phyloP scores from a whole-genome alignment of 2,888 invertebrate species.

The Pyrocoelia pectoralis region DNA sequence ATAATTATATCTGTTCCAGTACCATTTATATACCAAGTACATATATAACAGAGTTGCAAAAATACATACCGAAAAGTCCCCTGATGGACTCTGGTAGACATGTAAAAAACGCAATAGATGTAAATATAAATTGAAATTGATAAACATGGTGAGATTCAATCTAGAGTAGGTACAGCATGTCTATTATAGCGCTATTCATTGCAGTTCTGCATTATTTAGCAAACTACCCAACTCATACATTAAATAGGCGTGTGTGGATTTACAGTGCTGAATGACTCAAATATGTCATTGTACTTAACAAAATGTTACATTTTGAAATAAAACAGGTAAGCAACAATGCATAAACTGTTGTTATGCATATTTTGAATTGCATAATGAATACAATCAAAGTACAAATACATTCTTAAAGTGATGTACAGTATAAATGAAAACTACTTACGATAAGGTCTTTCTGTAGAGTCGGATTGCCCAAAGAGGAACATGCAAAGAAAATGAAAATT shows the following conservation, averaged over 20 bases:
- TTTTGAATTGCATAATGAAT: neutral
- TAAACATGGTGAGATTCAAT: too few species aligned
- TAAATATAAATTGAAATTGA: too few species aligned
- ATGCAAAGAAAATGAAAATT: slow-evolving; percentile 56
- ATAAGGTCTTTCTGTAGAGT: slow-evolving; percentile 60
- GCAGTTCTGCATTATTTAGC: too few species aligned
- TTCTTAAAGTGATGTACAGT: slow-evolving; percentile 5
- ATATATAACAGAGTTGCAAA: slow-evolving; percentile 23
- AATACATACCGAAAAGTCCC: slow-evolving; percentile 63
- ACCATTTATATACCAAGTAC: slow-evolving; percentile 23
- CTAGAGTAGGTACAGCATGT: too few species aligned
- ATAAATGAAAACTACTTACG: slow-evolving; percentile 54
- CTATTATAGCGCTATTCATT: too few species aligned
- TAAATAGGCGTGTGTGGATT: too few species aligned
- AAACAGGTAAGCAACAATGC: too few species aligned
- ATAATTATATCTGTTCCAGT: slow-evolving; percentile 11
- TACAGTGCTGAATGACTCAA: too few species aligned
- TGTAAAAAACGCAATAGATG: slow-evolving; percentile 60
- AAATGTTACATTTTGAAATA: too few species aligned
- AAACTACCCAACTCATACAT: too few species aligned
- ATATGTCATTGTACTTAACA: too few species aligned
- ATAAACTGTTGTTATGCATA: neutral
- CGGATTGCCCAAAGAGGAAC: slow-evolving; percentile 48
- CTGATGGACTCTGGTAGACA: slow-evolving; percentile 58
- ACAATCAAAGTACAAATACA: neutral